phyloP scores from a whole-genome alignment of 1,140 invertebrate genomes.

The Coptotermes formosanus region DNA sequence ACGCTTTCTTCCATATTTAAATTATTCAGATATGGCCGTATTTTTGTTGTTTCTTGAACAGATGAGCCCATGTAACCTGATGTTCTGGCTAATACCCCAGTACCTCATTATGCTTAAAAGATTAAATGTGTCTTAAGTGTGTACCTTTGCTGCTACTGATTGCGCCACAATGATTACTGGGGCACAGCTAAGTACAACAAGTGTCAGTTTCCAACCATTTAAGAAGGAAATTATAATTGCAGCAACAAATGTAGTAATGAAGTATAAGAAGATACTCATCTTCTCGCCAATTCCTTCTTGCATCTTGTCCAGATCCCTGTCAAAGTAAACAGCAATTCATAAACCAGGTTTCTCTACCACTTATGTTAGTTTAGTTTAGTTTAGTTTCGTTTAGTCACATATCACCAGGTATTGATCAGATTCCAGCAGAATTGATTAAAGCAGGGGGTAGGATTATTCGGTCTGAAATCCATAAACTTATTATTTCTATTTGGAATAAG shows the following conservation, averaged over 20 bases:
- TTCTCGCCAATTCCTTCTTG: conserved; percentile 93
- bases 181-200: conserved; percentile 80
- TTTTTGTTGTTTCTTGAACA: too few species aligned
- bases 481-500: too few species aligned
- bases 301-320: conserved; percentile 82
- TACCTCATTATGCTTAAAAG: too few species aligned
- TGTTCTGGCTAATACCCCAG: too few species aligned
- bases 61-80: too few species aligned
- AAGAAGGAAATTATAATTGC: conserved; percentile 77
- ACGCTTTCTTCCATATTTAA: too few species aligned
- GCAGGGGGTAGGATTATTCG: too few species aligned
- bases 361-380: neutral
- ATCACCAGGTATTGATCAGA: too few species aligned
- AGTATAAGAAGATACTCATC: conserved; percentile 76
- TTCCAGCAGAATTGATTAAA: too few species aligned
- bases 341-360: neutral
- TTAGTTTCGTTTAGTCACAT: too few species aligned
- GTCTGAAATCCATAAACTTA: too few species aligned
- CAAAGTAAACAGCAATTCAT: conserved; percentile 29
- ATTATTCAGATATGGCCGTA: too few species aligned
- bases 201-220: conserved; percentile 86
- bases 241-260: conserved; percentile 72
- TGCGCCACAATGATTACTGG: conserved; percentile 72
- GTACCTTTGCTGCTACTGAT: conserved; percentile 64
- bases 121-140: conserved; percentile 3